Base-by-base conservation (phyloP, 2,888 invertebrate species). In the Agapostemon virescens region DNA sequence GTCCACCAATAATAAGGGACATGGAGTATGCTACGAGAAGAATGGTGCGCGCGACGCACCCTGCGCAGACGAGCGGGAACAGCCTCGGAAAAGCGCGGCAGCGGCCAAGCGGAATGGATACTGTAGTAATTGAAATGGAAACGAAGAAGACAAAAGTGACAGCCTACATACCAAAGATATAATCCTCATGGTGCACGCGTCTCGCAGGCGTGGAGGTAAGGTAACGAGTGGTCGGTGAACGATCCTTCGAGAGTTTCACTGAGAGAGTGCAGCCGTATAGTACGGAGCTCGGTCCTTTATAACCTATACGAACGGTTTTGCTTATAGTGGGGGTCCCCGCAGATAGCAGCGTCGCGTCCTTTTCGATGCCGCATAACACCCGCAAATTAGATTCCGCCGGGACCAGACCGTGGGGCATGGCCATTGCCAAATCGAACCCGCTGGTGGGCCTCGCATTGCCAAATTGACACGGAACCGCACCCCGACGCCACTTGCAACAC, bases 201-300 rank as follows among this genome's bases (percentile, higher is more conserved):
- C 33, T 61, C 30, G 79, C 58, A 70, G 80, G 67, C 45, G 69
- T 82, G 76, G 77, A 80, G 81, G 81, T 66, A 81, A 49, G 79
- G 81, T 55, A 63, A 85, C 83, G 81, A 84, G 83, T 82, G 66
- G 85, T 71, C 74, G 85, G 61, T 85, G 87, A 90, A 90, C 89
- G 88, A 88, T 89, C 88, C 89, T 88, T 88, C 83, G 87, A 88
- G 92, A 91, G 92, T 92, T 92, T 92, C 92, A 92, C 92, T 91
- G 90, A 89, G 92, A 90, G 92, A 92, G 92, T 92, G 92, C 90
- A 92, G 90, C 87, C 84, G 90, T 91, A 89, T 91, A 90, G 91
- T 90, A 89, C 85, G 85, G 77, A 83, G 86, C 86, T 87, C 91
- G 90, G 89, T 92, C 91, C 92, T 92, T 92, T 92, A 92, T 92